phyloP scores from a whole-genome alignment of 2,888 invertebrate species.

The Nemapogon koenigi region DNA sequence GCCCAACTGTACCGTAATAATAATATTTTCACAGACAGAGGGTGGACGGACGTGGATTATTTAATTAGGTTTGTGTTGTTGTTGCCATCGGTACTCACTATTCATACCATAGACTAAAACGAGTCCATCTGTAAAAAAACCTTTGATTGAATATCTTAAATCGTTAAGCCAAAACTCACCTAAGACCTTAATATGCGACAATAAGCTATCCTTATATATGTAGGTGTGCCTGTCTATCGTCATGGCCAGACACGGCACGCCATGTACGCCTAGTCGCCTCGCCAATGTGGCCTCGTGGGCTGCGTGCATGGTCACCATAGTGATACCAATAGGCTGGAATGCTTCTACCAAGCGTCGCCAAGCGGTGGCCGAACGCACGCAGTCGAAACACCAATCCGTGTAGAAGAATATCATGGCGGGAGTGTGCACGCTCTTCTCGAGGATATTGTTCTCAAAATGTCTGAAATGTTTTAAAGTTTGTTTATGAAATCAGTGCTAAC shows the following conservation, averaged over 20 bases:
- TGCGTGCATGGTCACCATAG: slow-evolving; percentile 84
- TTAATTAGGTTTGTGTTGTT: no score
- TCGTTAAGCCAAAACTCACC: slow-evolving; percentile 68
- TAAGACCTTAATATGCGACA: slow-evolving; percentile 80
- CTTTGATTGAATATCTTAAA: no score
- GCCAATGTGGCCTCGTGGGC: slow-evolving; percentile 81
- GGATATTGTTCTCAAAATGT: slow-evolving; percentile 84
- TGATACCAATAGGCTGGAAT: slow-evolving; percentile 83
- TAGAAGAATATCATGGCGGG: slow-evolving; percentile 91
- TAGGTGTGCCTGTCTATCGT: slow-evolving; percentile 84
- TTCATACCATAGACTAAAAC: no score
- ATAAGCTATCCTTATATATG: slow-evolving; percentile 82
- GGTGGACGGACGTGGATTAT: no score
- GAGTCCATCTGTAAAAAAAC: no score
- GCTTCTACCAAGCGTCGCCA: slow-evolving; percentile 88
- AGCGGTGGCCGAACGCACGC: slow-evolving; percentile 85
- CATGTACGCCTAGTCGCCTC: slow-evolving; percentile 79
- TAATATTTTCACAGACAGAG: no score
- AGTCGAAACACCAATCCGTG: slow-evolving; percentile 94
- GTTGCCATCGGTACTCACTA: no score
- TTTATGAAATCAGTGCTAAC: no score
- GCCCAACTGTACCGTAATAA: no score
- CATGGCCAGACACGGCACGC: slow-evolving; percentile 82
- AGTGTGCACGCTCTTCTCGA: slow-evolving; percentile 82
- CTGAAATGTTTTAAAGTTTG: no score